Percentiles rank a stretch among this genome's conserved stretches.
Conservation (phyloP, 1,140 invertebrate genomes). For the Drosophila guanche region DNA sequence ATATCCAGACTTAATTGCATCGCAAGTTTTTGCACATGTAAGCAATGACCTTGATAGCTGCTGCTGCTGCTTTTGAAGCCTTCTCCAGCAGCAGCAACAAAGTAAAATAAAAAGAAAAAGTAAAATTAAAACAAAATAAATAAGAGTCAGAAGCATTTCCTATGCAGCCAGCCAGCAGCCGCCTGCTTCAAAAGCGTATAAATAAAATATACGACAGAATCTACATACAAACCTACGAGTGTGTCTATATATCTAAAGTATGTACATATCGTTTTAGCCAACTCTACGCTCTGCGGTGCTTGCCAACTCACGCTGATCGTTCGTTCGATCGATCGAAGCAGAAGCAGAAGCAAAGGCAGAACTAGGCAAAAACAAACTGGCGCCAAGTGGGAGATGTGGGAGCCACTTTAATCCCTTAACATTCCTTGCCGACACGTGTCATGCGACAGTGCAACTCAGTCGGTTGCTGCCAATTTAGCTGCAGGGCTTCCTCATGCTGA, state of each 20-base stretch:
- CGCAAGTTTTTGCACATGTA: constrained; percentile 55
- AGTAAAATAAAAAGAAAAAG: constrained; percentile 29
- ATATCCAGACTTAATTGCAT: constrained; percentile 58
- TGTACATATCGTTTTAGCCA: constrained; percentile 23
- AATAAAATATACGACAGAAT: constrained; percentile 52
- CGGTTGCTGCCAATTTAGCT: no score
- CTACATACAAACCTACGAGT: background rate
- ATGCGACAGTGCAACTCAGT: no score
- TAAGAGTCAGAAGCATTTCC: constrained; percentile 41
- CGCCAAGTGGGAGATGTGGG: no score
- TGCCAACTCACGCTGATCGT: constrained; percentile 58
- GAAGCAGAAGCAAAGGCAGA: no score
- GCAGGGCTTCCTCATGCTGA: no score
- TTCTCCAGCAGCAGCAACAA: constrained; percentile 3
- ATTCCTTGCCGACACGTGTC: no score
- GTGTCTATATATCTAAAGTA: background rate
- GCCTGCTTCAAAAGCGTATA: constrained; percentile 32
- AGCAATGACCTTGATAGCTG: constrained; percentile 59
- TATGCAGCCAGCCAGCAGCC: constrained; percentile 17
- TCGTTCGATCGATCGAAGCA: constrained; percentile 5
- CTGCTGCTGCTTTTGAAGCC: constrained; percentile 34
- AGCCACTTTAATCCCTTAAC: no score
- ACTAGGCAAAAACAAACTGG: no score
- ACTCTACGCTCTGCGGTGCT: constrained; percentile 32
- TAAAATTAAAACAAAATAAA: constrained; percentile 11